phyloP scores from a whole-genome alignment of 1,140 invertebrate species.

The Zeugodacus cucurbitae region DNA sequence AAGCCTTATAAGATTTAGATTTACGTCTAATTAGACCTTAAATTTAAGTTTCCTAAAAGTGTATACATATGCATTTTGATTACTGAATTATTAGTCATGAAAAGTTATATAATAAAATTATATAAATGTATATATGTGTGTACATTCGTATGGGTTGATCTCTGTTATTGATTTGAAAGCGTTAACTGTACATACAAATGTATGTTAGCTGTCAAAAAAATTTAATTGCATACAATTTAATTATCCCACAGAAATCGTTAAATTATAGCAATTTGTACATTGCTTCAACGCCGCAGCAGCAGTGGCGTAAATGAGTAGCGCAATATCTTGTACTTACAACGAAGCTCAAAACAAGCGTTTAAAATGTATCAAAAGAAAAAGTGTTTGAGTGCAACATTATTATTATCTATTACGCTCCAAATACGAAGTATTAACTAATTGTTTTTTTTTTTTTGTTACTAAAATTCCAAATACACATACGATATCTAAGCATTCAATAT shows the following conservation, averaged over 20 bases:
- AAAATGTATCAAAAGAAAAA: background rate
- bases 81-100: too few species aligned
- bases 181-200: background rate
- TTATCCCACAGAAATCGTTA: background rate
- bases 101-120: too few species aligned
- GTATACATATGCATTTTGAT: too few species aligned
- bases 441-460: background rate
- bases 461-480: background rate
- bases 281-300: background rate
- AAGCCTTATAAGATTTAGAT: too few species aligned
- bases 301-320: background rate
- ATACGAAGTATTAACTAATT: background rate
- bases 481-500: background rate
- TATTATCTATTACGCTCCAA: slow-evolving; percentile 4
- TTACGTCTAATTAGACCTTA: too few species aligned
- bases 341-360: background rate
- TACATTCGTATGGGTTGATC: background rate
- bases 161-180: background rate
- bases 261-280: background rate
- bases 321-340: background rate
- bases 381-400: slow-evolving; percentile 1
- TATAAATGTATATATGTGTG: background rate
- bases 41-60: too few species aligned
- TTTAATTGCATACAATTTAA: background rate
- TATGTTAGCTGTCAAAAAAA: background rate